Evolutionary conservation across 2,888 invertebrate genomes (phyloP), one percentile per base, ranked within the genome.

Genomic region (Volucella zonaria): DNA sequence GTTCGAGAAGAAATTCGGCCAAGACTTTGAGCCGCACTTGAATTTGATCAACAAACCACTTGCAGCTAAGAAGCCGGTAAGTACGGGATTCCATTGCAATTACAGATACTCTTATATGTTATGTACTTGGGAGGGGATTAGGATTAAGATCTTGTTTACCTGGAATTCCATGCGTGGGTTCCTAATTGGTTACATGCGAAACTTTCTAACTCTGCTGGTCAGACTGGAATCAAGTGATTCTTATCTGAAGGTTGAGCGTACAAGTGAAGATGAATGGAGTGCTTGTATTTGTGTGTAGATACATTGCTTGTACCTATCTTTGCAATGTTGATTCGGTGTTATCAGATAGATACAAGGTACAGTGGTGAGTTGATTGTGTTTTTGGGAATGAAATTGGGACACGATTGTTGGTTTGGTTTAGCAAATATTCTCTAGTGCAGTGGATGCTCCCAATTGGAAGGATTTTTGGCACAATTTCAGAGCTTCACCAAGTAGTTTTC

Each of bases 21-120:
- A 91, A 87, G 92, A 92, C 76, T 92, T 92, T 87, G 91, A 92
- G 87, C 92, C 92, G 64, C 92, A 91, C 87, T 88, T 92, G 79
- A 92, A 92, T 89, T 89, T 92, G 75, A 90, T 91, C 64, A 92
- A 92, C 74, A 92, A 92, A 88, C 92, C 92, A 80, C 88, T 92
- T 87, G 89, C 90, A 71, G 92, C 92, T 10, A 92, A 92, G 87
- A 92, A 92, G 88, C 89, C 89, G 89, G 91, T 91, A 89, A 89
- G 91, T 89, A 12, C 31, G 31, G 31, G 31, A 31, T 31, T 31
- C 31, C 31, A 31, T 31, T 31, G 31, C 6, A 45, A 42, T 40
- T 3, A 38, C 3, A 58, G 10, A 11, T 15, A n/a, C n/a, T n/a
- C n/a, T n/a, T n/a, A n/a, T n/a, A 23, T 23, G 3, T 23, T 23